A percentile compares a stretch with the other conserved stretches of the same genome.
These are phyloP conservation scores for Mastacembelus armatus DNA, from an alignment of 2,797 vertebrate genomes.

Conservation along the genomic window DNA sequence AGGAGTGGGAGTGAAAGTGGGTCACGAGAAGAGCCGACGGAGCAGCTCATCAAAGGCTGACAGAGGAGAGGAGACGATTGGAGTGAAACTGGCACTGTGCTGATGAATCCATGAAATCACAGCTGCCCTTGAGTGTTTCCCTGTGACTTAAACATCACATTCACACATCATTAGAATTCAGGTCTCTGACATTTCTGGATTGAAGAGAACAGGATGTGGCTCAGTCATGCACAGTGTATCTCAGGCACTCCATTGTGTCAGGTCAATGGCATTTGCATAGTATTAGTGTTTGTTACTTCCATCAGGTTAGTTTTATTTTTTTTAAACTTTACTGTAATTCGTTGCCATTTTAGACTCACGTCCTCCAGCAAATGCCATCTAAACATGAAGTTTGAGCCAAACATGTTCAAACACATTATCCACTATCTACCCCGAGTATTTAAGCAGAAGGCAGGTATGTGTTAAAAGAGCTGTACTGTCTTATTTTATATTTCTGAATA, in stretches of 20 bases:
- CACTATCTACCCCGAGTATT: not conserved
- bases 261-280: conserved; percentile 3
- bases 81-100: conserved; percentile 21
- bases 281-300: not conserved
- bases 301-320: not conserved
- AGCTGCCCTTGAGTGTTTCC: conserved; percentile 11
- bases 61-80: conserved; percentile 21
- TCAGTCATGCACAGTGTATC: too few species aligned
- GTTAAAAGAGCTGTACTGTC: too few species aligned
- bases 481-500: too few species aligned
- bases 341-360: not conserved
- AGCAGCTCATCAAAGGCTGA: conserved; percentile 52
- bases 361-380: not conserved
- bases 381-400: not conserved
- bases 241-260: conserved; percentile 4
- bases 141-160: conserved; percentile 11
- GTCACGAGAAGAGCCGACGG: conserved; percentile 45
- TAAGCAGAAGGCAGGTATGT: not conserved
- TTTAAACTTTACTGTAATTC: not conserved
- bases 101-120: conserved; percentile 41
- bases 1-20: conserved; percentile 47
- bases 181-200: not conserved
- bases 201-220: conserved; percentile 15
- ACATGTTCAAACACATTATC: not conserved
- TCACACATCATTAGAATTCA: not conserved